phyloP scores from a whole-genome alignment of 2,888 invertebrate genomes.

The Phaedon cochleariae region DNA sequence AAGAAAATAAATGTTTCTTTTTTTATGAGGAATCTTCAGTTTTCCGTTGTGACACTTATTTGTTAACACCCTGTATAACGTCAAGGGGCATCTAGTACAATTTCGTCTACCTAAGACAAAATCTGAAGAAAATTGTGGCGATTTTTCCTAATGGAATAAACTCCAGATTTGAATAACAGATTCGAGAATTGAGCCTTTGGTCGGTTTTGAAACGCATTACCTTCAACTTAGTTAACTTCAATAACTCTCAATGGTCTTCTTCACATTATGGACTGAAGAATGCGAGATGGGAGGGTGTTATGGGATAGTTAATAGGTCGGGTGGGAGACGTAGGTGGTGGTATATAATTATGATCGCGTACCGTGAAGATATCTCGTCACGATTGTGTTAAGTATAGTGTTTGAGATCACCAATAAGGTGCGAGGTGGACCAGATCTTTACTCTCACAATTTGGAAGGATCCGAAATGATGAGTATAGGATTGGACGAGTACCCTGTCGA shows the following conservation, averaged over 20 bases:
- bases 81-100: too few relatives aligned
- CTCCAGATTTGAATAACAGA: too few relatives aligned
- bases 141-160: too few relatives aligned
- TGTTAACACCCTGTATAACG: too few relatives aligned
- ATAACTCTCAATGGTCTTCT: background rate
- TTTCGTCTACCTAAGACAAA: too few relatives aligned
- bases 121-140: too few relatives aligned
- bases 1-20: too few relatives aligned
- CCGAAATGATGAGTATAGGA: background rate
- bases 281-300: slow-evolving; percentile 40
- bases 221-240: too few relatives aligned
- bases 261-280: background rate
- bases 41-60: too few relatives aligned
- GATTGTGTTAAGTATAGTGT: slow-evolving; percentile 63
- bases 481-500: background rate
- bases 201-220: too few relatives aligned
- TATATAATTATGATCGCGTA: slow-evolving; percentile 61
- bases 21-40: too few relatives aligned
- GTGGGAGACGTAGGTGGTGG: slow-evolving; percentile 43
- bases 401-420: slow-evolving; percentile 61
- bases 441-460: background rate
- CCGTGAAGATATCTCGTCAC: slow-evolving; percentile 61
- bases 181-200: too few relatives aligned
- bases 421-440: slow-evolving; percentile 49
- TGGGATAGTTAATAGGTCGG: slow-evolving; percentile 44